Conservation (phyloP, 2,113 vertebrate species). For the Orycteropus afer region DNA sequence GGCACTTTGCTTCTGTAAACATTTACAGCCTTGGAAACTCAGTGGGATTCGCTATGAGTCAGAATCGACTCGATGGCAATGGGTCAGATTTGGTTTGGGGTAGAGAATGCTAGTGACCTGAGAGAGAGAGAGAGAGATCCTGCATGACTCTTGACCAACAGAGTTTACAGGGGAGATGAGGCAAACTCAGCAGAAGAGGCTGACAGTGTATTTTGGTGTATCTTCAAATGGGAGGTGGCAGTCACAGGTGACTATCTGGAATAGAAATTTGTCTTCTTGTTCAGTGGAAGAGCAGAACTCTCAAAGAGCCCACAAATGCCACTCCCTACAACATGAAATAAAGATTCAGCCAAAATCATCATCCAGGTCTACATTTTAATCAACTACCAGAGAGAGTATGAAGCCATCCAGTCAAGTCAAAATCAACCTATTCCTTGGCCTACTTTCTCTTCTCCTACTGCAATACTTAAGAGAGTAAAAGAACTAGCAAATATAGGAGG, state of each 20-base stretch:
- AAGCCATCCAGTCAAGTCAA: neutral
- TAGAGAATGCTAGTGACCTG: neutral
- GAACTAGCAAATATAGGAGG: neutral
- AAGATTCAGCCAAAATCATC: neutral
- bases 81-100: too few relatives aligned
- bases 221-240: neutral
- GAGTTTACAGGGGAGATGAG: neutral
- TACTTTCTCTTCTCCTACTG: neutral
- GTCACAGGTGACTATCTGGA: neutral
- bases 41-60: too few relatives aligned
- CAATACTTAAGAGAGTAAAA: neutral
- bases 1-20: too few relatives aligned
- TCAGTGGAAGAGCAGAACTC: neutral
- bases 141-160: too few relatives aligned
- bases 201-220: too few relatives aligned
- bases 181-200: neutral
- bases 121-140: neutral
- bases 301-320: neutral
- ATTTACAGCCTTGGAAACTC: too few relatives aligned
- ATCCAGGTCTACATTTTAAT: neutral
- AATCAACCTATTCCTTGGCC: neutral
- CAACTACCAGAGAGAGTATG: neutral
- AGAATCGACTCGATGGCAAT: too few relatives aligned
- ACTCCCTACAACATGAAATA: neutral
- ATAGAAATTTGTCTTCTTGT: neutral